Percentiles rank a stretch among this genome's conserved stretches.
phyloP scores from a whole-genome alignment of 2,888 invertebrate species.

The Siphonodentalium dalli region DNA sequence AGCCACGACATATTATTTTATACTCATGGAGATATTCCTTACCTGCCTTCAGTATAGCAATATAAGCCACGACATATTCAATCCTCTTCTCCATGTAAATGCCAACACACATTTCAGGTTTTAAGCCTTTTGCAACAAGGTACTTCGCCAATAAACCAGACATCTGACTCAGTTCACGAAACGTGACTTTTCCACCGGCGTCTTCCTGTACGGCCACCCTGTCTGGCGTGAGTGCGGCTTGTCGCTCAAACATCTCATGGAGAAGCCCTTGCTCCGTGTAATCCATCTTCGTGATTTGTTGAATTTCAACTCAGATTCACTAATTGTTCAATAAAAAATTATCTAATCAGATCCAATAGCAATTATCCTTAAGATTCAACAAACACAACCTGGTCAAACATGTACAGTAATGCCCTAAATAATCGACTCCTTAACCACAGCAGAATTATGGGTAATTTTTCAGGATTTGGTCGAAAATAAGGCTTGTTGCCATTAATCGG shows the following conservation, averaged over 20 bases:
- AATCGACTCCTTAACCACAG: too few relatives aligned
- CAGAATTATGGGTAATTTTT: too few relatives aligned
- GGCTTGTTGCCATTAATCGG: too few relatives aligned
- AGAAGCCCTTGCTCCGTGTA: constrained; percentile 51
- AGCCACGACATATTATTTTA: too few relatives aligned
- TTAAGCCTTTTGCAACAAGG: constrained; percentile 49
- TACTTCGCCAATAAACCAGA: constrained; percentile 54
- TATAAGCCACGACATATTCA: constrained; percentile 61
- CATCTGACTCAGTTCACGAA: constrained; percentile 46
- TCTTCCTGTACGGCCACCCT: constrained; percentile 44
- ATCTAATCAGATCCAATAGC: too few relatives aligned
- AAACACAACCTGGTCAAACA: too few relatives aligned
- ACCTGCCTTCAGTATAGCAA: constrained; percentile 65
- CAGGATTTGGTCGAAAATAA: too few relatives aligned
- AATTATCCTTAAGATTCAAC: too few relatives aligned
- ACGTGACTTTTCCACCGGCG: constrained; percentile 46
- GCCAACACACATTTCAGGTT: constrained; percentile 57
- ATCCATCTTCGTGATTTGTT: constrained; percentile 35
- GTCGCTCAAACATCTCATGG: constrained; percentile 57
- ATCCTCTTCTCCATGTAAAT: constrained; percentile 64
- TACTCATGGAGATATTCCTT: too few relatives aligned
- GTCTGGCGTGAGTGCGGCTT: constrained; percentile 51
- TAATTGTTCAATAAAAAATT: too few relatives aligned
- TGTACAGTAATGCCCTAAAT: too few relatives aligned
- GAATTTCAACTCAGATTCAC: too few relatives aligned